Evolutionary conservation across 2,113 vertebrate genomes (phyloP).

Genomic region (Thamnophis sirtalis): DNA sequence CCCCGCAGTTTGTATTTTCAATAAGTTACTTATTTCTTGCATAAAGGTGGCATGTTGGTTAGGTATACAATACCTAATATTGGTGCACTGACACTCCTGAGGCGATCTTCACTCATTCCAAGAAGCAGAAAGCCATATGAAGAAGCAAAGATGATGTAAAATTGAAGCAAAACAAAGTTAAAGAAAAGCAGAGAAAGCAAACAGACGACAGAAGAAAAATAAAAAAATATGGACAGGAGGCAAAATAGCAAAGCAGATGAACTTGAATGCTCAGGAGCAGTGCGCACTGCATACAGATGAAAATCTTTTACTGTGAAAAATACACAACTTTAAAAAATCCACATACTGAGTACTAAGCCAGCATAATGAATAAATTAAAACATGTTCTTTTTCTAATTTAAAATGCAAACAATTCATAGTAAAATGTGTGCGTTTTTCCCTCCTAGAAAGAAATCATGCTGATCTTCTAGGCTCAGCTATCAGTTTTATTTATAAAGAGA

Average conservation of each 20-base stretch:
- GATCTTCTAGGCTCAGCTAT: not conserved
- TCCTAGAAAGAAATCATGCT: not conserved
- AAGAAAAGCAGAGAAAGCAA: constrained; percentile 65
- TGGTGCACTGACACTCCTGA: constrained; percentile 93
- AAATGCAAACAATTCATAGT: not conserved
- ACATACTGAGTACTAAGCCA: not conserved
- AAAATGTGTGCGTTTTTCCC: not conserved
- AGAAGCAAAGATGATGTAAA: constrained; percentile 70
- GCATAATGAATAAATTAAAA: not conserved
- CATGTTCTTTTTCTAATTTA: not conserved
- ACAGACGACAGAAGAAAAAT: constrained; percentile 61
- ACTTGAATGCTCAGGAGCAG: not conserved
- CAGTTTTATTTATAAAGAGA: not conserved
- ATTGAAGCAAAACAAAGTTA: constrained; percentile 77
- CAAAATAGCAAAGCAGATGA: constrained; percentile 23
- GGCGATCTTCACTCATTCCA: constrained; percentile 83
- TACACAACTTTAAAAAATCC: not conserved
- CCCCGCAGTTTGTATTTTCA: constrained; percentile 1
- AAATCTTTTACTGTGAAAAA: not conserved
- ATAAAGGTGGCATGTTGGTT: constrained; percentile 49
- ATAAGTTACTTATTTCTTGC: not conserved
- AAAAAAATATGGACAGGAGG: constrained; percentile 52
- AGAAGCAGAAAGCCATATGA: constrained; percentile 76
- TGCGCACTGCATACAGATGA: not conserved
- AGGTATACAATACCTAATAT: constrained; percentile 90